These are phyloP conservation scores for Nycticebus coucang DNA, from an alignment of 2,113 vertebrate species.

Conservation along the genomic window DNA sequence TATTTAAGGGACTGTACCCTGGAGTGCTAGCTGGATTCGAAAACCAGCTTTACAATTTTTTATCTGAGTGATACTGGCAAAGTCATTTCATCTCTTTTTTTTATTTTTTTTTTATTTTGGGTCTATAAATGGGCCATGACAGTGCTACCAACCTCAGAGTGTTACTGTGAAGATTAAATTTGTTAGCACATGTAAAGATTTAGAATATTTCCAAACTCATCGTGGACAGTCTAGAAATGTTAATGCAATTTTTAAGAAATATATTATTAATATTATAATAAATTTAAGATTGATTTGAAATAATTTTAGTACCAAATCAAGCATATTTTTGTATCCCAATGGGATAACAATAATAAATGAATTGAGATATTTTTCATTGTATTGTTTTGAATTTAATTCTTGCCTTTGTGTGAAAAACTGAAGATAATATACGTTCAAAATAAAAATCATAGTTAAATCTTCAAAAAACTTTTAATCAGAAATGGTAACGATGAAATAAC, in stretches of 20 bases:
- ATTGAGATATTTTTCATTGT: neutral
- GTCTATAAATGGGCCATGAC: neutral
- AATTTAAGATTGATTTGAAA: neutral
- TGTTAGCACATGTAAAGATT: neutral
- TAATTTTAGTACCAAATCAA: neutral
- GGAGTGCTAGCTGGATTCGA: neutral
- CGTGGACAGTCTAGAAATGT: neutral
- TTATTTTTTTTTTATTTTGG: neutral
- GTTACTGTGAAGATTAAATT: neutral
- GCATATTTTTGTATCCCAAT: neutral
- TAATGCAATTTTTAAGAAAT: neutral
- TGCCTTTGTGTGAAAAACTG: neutral
- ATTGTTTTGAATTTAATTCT: neutral
- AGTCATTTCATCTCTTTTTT: neutral
- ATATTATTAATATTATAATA: neutral
- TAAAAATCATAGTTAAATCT: constrained; percentile 15
- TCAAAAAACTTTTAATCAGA: neutral
- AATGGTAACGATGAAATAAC: no score
- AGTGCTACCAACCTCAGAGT: neutral
- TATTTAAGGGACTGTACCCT: neutral
- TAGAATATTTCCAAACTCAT: neutral
- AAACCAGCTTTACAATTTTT: neutral
- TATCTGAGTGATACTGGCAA: neutral
- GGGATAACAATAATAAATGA: neutral
- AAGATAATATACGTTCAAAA: neutral